Base-by-base conservation (phyloP, 2,888 invertebrate species). In the Drosophila pseudotakahashii region DNA sequence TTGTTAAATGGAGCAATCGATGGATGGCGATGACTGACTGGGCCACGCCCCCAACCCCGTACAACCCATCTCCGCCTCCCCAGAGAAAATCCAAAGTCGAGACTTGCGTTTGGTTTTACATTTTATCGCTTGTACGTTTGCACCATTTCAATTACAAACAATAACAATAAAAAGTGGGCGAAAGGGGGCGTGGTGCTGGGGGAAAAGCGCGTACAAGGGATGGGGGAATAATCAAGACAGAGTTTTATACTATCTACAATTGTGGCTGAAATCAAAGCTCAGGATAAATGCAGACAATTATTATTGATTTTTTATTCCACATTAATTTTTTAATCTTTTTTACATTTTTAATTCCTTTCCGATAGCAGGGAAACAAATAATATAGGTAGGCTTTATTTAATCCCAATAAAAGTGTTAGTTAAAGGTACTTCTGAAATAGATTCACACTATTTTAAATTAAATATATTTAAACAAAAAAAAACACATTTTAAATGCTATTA, bases 81-180 rank as follows among this genome's bases (percentile, higher is more conserved):
- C 10, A 5, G 57, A 44, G 36, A 7, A 44, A 61, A 30, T 45
- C 44, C 16, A 16, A 37, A 45, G 39, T 53, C 41, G 63, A 78
- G 58, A 78, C 69, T 71, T 52, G 68, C 71, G 78, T 73, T 79
- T 70, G 75, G 67, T 75, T 88, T 88, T 88, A 84, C 88, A 88
- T 88, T 89, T 88, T 88, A 88, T 88, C 83, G 89, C 76, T 81
- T 83, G 81, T 88, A 88, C 89, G 87, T 83, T 88, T 81, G 80
- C 89, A 83, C 83, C 89, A 88, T 88, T 88, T 89, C 87, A 88
- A 88, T 88, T 88, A 88, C 89, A 88, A 89, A 88, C 89, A 87
- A 88, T 81, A 89, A 89, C 89, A 87, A 76, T 85, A 88, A 79
- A 80, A 80, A 75, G 73, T 62, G 73, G 55, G 64, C 57, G 72